Evolutionary conservation across 2,797 vertebrate species (phyloP), one percentile per base, ranked within the genome.

Genomic region (Glyptemys insculpta): DNA sequence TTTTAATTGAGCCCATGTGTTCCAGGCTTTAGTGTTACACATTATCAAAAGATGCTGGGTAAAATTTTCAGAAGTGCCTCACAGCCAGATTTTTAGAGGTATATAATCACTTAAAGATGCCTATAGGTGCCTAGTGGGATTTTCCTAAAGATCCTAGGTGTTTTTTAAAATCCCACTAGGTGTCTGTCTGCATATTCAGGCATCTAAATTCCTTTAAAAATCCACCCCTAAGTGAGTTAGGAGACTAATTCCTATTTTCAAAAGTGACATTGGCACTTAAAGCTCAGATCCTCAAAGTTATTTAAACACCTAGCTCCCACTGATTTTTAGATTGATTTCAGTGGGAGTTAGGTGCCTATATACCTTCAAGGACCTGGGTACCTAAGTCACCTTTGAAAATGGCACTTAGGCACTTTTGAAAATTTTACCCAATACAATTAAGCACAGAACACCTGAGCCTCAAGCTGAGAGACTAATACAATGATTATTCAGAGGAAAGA

Each of bases 401-500:
- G 37, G 68, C 37, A 72, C 6, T n/a, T 91, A 81, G 37, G 44
- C 74, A 90, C 79, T 94, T 83, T 72, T 0, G 0, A 34, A 54
- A 83, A 50, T 88, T 86, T 44, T 7, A 49, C 79, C 81, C n/a
- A 54, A 21, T 57, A 18, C 18, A 81, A 27, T 19, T 74, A 74
- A 74, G 12, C 72, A 44, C 37, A 74, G 11, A 74, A 44, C 34
- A 37, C 16, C 12, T n/a, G 34, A 68, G 34, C 18, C 37, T 68
- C 18, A 68, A 21, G 9, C 19, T 68, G 65, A 23, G n/a, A 21
- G 25, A 81, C 72, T 65, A 29, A 79, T 72, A 84, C 41, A 81
- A 3, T 8, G 86, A 90, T 94, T 91, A 93, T 78, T 83, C 93
- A 91, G 81, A 92, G 54, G 54, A 82, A 72, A 91, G 80, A 78